phyloP scores from a whole-genome alignment of 1,140 invertebrate genomes.

The Drosophila pallidifrons region DNA sequence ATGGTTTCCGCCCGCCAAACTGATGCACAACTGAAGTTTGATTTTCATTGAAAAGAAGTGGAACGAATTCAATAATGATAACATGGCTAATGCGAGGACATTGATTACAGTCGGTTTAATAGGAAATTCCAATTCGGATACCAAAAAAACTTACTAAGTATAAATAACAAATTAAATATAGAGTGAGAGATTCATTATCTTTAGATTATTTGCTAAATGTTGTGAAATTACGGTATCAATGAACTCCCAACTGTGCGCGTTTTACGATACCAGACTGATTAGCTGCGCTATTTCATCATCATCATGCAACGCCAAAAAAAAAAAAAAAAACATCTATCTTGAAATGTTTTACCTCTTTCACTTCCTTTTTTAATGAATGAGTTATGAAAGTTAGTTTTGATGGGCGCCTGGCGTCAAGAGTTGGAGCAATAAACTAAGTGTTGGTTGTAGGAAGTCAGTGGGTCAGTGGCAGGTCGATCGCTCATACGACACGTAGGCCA shows the following conservation, averaged over 20 bases:
- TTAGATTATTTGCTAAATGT: not conserved
- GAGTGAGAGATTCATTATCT: conserved; percentile 1
- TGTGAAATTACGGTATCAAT: conserved; percentile 11
- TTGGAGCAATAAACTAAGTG: not conserved
- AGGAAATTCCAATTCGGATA: conserved; percentile 4
- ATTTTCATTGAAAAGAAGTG: conserved; percentile 4
- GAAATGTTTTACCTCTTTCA: too few species aligned
- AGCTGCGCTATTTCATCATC: too few species aligned
- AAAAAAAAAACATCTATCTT: too few species aligned
- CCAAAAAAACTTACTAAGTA: not conserved
- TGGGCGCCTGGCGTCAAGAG: conserved; percentile 6
- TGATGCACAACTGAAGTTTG: conserved; percentile 17
- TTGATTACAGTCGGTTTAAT: not conserved
- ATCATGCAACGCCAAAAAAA: too few species aligned
- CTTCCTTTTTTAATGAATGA: too few species aligned
- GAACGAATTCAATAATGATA: not conserved
- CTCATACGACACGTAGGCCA: conserved; percentile 40
- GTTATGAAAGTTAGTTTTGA: too few species aligned
- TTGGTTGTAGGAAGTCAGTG: not conserved
- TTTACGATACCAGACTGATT: too few species aligned
- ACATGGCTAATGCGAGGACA: conserved; percentile 1
- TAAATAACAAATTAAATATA: not conserved
- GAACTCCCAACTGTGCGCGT: too few species aligned
- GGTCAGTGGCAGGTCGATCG: conserved; percentile 30
- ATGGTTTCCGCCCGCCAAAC: conserved; percentile 21